Evolutionary conservation across 2,797 vertebrate species (phyloP).

Genomic region (Naso thynnoides): DNA sequence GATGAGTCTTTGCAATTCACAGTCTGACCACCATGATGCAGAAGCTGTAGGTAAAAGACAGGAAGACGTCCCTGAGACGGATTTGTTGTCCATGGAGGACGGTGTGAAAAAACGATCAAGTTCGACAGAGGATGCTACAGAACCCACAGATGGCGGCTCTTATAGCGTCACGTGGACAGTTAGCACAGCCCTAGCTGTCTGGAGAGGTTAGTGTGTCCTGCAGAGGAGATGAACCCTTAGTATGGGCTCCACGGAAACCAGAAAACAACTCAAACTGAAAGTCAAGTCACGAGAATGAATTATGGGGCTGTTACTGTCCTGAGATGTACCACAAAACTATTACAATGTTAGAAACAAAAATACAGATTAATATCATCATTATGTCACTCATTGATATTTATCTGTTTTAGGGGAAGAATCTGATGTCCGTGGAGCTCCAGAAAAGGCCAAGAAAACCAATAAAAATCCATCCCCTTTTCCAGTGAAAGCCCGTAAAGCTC

Average conservation of each 20-base stretch:
- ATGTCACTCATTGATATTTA: constrained; percentile 1
- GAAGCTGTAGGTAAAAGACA: constrained; percentile 6
- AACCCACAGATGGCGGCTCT: constrained; percentile 42
- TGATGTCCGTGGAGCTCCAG: constrained; percentile 30
- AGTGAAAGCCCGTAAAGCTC: constrained; percentile 54
- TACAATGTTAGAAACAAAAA: not conserved
- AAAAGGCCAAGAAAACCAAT: constrained; percentile 44
- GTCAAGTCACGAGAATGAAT: not conserved
- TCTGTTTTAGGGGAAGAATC: constrained; percentile 63
- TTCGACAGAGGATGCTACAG: constrained; percentile 29
- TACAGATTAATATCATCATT: not conserved
- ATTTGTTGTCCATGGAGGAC: constrained; percentile 13
- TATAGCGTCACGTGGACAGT: constrained; percentile 74
- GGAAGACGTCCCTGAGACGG: constrained; percentile 11
- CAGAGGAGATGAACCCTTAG: not conserved
- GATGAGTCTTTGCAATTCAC: not conserved
- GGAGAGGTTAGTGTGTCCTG: constrained; percentile 62
- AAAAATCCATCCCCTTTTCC: constrained; percentile 17
- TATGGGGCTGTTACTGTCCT: not conserved
- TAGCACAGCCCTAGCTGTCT: constrained; percentile 73
- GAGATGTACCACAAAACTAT: not conserved
- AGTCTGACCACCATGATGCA: constrained; percentile 2
- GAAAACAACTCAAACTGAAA: not conserved
- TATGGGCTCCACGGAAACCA: not conserved
- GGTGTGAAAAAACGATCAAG: constrained; percentile 27